phyloP scores from a whole-genome alignment of 2,797 vertebrate species.

The Cynodonichthys magdalenae region DNA sequence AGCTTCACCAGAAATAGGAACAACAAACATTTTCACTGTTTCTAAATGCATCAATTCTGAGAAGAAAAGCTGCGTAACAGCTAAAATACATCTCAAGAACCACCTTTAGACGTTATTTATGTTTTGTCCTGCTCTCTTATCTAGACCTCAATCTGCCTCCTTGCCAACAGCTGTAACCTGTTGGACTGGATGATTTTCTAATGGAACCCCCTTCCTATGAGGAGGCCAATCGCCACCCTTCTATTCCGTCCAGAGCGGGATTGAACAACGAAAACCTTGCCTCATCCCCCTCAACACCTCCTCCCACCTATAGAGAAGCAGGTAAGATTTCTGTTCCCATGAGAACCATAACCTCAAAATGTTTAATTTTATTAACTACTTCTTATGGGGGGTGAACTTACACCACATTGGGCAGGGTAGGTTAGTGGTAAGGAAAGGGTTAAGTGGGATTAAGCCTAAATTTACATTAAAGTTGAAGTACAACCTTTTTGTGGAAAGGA shows the following conservation, averaged over 20 bases:
- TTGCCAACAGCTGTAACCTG: slow-evolving; percentile 18
- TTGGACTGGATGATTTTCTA: slow-evolving; percentile 33
- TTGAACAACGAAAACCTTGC: background rate
- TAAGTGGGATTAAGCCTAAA: too few relatives aligned
- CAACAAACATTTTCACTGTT: too few relatives aligned
- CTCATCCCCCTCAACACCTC: slow-evolving; percentile 52
- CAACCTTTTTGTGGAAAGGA: too few relatives aligned
- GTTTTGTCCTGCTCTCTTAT: background rate
- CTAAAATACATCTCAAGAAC: too few relatives aligned
- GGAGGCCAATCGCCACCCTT: slow-evolving; percentile 44
- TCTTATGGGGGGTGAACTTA: too few relatives aligned
- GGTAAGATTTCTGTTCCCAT: slow-evolving; percentile 25
- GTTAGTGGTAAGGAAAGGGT: too few relatives aligned
- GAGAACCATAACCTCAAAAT: too few relatives aligned
- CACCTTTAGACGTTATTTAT: background rate
- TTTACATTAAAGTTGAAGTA: too few relatives aligned
- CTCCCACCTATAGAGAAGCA: slow-evolving; percentile 69
- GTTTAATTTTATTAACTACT: too few relatives aligned
- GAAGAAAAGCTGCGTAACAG: background rate
- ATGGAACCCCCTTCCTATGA: slow-evolving; percentile 74
- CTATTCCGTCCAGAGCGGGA: background rate
- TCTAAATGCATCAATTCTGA: background rate
- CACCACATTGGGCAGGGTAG: too few relatives aligned
- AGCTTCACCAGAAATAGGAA: too few relatives aligned
- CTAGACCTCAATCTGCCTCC: background rate